These are phyloP conservation scores for Plotosus lineatus DNA, from an alignment of 2,113 vertebrate genomes.

Conservation along the genomic window DNA sequence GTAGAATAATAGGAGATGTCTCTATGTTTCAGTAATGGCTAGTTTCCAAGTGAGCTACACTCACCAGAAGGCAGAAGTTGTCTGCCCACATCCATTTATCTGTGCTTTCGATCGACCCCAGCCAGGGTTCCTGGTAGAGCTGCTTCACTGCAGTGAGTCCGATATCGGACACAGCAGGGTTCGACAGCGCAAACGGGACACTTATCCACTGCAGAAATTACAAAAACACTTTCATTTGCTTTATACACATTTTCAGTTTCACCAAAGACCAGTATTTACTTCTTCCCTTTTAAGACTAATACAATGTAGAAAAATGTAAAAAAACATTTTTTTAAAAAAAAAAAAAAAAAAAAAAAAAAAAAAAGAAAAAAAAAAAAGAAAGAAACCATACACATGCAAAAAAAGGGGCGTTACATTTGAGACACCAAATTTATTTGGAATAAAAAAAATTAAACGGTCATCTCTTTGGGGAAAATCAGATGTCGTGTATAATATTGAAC, in stretches of 20 bases:
- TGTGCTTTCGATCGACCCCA: constrained; percentile 75
- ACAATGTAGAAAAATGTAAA: neutral
- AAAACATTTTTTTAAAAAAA: no score
- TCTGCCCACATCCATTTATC: constrained; percentile 91
- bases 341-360: neutral
- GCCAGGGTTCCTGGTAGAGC: constrained; percentile 89
- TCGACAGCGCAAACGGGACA: constrained; percentile 89
- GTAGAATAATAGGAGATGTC: neutral
- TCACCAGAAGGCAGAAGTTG: constrained; percentile 93
- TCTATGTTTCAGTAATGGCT: neutral
- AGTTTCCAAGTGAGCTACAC: constrained; percentile 21
- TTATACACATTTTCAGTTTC: neutral
- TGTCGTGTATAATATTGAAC: no score
- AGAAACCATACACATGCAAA: no score
- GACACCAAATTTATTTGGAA: no score
- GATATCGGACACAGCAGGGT: constrained; percentile 91
- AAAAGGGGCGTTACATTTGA: neutral
- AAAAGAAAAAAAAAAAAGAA: neutral
- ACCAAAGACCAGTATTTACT: neutral
- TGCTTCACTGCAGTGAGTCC: constrained; percentile 82
- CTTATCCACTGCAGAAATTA: constrained; percentile 87
- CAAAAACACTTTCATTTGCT: neutral
- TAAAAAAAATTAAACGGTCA: no score
- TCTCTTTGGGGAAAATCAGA: no score
- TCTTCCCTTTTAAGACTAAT: neutral